Evolutionary conservation across 1,140 invertebrate genomes (phyloP).

Genomic region (Papilio dardanus): DNA sequence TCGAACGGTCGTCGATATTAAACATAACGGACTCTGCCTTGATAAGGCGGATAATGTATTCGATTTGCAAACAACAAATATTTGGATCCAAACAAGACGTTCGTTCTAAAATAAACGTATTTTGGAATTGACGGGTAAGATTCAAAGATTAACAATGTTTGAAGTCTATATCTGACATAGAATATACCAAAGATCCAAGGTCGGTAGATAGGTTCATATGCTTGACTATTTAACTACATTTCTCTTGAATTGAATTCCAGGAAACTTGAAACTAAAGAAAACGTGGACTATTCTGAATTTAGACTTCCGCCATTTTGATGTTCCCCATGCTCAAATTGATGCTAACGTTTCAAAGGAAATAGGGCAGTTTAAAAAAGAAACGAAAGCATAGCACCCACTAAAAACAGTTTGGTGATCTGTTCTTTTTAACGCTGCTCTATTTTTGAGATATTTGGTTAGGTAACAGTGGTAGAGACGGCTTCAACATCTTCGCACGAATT

Average conservation of each 20-base stretch:
- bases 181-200: neutral
- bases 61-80: constrained; percentile 39
- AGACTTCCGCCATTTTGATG: constrained; percentile 27
- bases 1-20: constrained; percentile 42
- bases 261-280: neutral
- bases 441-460: neutral
- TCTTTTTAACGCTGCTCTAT: neutral
- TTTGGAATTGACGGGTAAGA: neutral
- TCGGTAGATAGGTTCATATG: neutral
- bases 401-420: constrained; percentile 21
- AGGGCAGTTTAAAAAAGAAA: constrained; percentile 1
- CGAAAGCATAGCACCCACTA: constrained; percentile 1
- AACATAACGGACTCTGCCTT: constrained; percentile 40
- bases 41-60: constrained; percentile 40
- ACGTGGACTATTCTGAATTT: constrained; percentile 24
- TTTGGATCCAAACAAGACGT: constrained; percentile 16
- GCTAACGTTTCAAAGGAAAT: constrained; percentile 20
- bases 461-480: too few relatives aligned
- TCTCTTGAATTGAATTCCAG: neutral
- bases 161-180: neutral
- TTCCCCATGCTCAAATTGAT: neutral
- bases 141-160: neutral
- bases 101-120: constrained; percentile 10
- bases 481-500: too few relatives aligned
- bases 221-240: neutral